Evolutionary conservation across 2,113 vertebrate genomes (phyloP).

Genomic region (Ailurus styani): DNA sequence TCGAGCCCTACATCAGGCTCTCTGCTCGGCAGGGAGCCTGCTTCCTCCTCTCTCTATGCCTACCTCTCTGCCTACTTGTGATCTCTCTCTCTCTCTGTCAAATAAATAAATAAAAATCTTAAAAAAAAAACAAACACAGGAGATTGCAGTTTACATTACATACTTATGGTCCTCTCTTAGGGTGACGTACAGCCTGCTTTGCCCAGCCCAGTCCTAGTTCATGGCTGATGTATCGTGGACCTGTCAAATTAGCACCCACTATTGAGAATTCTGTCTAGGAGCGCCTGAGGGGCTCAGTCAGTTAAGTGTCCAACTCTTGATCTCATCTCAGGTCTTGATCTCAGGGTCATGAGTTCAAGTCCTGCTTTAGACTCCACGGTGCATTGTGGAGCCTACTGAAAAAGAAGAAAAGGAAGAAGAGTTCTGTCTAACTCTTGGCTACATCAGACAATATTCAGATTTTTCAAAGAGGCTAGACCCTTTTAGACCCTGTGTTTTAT

Average conservation of each 20-base stretch:
- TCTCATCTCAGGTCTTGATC: not conserved
- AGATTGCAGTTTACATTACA: not conserved
- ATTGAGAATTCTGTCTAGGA: not conserved
- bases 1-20: no score
- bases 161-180: not conserved
- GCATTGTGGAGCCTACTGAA: not conserved
- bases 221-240: not conserved
- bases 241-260: not conserved
- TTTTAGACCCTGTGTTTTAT: not conserved
- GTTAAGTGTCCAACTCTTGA: not conserved
- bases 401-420: not conserved
- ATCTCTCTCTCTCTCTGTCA: no score
- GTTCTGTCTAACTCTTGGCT: not conserved
- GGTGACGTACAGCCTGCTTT: not conserved
- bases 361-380: not conserved
- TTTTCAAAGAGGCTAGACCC: not conserved
- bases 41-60: no score
- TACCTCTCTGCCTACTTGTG: no score
- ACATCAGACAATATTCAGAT: not conserved
- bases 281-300: not conserved
- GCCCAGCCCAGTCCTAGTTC: not conserved
- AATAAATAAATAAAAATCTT: no score
- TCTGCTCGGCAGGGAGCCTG: no score
- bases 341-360: not conserved
- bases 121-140: no score